These are phyloP conservation scores for Chanos chanos DNA, from an alignment of 2,797 vertebrate genomes.

Conservation along the genomic window DNA sequence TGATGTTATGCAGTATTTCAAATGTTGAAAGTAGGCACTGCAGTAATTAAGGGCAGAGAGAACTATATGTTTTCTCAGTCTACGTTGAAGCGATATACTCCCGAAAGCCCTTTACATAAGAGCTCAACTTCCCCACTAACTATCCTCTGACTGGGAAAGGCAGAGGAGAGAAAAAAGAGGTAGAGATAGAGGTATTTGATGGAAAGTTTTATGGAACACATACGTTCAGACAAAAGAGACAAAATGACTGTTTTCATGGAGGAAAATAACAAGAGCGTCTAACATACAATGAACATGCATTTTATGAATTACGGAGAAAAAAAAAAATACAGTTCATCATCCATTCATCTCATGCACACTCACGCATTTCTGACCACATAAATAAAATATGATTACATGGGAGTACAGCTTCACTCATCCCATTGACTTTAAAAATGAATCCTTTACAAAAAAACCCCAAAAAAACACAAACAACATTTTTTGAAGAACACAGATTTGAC, in stretches of 20 bases:
- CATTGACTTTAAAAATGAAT: not conserved
- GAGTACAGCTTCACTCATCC: too few species aligned
- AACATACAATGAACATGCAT: too few species aligned
- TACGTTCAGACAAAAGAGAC: conserved; percentile 30
- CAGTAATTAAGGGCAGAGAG: too few species aligned
- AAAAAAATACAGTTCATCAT: too few species aligned
- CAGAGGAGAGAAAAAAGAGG: not conserved
- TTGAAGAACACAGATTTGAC: not conserved
- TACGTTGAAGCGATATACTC: not conserved
- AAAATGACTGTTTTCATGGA: conserved; percentile 9
- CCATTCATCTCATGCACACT: too few species aligned
- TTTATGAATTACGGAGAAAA: too few species aligned
- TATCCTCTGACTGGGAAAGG: too few species aligned
- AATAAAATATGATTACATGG: not conserved
- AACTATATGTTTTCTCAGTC: too few species aligned
- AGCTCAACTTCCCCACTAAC: not conserved
- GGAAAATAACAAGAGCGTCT: not conserved
- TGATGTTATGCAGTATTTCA: too few species aligned
- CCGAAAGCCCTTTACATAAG: conserved; percentile 30
- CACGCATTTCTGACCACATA: conserved; percentile 5
- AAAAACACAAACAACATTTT: conserved; percentile 17
- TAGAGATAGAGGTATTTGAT: conserved; percentile 4
- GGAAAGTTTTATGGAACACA: conserved; percentile 40
- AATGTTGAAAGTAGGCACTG: too few species aligned
- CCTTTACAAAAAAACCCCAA: conserved; percentile 9